Evolutionary conservation across 1,140 invertebrate species (phyloP).

Genomic region (Drosophila pallidifrons): DNA sequence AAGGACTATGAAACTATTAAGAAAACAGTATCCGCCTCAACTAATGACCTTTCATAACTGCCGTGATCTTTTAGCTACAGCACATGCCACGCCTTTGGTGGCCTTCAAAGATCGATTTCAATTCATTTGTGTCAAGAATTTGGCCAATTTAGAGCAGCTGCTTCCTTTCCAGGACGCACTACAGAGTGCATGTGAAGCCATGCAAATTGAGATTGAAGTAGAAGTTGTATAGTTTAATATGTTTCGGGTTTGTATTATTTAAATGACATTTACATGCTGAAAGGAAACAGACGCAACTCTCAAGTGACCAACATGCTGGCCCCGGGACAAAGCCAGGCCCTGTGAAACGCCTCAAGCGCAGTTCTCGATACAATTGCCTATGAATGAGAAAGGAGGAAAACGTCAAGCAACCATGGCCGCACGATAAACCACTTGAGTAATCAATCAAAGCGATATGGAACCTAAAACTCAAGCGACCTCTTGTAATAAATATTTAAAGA

Average conservation of each 20-base stretch:
- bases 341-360: constrained; percentile 39
- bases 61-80: constrained; percentile 30
- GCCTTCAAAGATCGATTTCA: constrained; percentile 72
- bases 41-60: constrained; percentile 20
- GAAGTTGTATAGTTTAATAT: constrained; percentile 46
- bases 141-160: constrained; percentile 38
- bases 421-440: constrained; percentile 82
- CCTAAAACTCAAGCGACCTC: constrained; percentile 37
- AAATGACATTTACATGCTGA: constrained; percentile 63
- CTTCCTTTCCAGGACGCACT: constrained; percentile 12
- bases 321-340: constrained; percentile 43
- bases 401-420: constrained; percentile 58
- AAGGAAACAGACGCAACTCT: constrained; percentile 75
- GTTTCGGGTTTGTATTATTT: constrained; percentile 35
- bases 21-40: neutral
- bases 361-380: constrained; percentile 52
- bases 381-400: constrained; percentile 42
- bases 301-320: constrained; percentile 79
- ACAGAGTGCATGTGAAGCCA: constrained; percentile 50
- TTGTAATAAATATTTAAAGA: constrained; percentile 83
- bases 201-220: constrained; percentile 59
- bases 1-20: neutral
- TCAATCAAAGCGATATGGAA: constrained; percentile 79
- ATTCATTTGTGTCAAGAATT: constrained; percentile 47
- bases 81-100: constrained; percentile 69